These are phyloP conservation scores for Villa cingulata DNA, from an alignment of 2,888 invertebrate genomes.

Conservation along the genomic window DNA sequence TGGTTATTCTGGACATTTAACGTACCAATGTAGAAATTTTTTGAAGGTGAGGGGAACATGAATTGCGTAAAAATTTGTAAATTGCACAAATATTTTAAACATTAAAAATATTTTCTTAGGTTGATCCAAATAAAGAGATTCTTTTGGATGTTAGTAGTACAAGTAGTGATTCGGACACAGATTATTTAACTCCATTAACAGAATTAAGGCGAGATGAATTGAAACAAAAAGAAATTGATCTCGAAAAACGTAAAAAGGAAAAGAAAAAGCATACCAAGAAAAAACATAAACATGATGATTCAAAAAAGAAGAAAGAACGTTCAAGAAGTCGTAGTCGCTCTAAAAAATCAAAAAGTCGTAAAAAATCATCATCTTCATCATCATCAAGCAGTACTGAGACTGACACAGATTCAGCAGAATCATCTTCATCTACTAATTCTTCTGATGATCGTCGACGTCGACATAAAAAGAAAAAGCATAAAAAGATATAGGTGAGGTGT, in stretches of 20 bases:
- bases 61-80: not conserved
- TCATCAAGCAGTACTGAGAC: not conserved
- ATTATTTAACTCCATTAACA: constrained; percentile 72
- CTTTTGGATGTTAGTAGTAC: constrained; percentile 90
- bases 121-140: constrained; percentile 85
- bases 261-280: constrained; percentile 12
- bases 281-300: constrained; percentile 14
- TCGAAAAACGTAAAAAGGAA: constrained; percentile 15
- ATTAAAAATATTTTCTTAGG: constrained; percentile 30
- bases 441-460: not conserved
- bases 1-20: constrained; percentile 90
- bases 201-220: constrained; percentile 66
- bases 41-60: constrained; percentile 45
- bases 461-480: not conserved
- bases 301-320: constrained; percentile 5
- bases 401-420: not conserved
- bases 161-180: constrained; percentile 70
- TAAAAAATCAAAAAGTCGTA: no score
- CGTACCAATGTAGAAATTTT: constrained; percentile 92
- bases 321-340: not conserved
- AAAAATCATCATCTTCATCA: no score
- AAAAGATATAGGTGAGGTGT: no score
- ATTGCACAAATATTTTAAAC: not conserved
- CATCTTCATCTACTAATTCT: not conserved
- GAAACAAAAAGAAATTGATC: constrained; percentile 50